These are phyloP conservation scores for Timema cristinae DNA, from an alignment of 2,888 invertebrate genomes.

Conservation along the genomic window DNA sequence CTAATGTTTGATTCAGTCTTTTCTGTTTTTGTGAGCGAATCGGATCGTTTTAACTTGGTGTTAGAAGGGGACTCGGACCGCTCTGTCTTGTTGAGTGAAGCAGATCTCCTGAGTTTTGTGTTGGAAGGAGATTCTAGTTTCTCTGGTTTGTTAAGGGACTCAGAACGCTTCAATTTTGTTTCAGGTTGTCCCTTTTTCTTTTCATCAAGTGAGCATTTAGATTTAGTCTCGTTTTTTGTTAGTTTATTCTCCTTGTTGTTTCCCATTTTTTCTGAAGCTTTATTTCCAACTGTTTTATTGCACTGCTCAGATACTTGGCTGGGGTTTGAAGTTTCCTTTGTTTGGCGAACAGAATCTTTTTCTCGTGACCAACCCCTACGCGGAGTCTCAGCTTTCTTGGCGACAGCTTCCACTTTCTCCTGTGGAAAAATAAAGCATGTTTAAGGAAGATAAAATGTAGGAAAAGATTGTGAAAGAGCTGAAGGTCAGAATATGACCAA, in stretches of 20 bases:
- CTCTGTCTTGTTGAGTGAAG: conserved; percentile 56
- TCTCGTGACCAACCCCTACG: no score
- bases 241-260: not conserved
- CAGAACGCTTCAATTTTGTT: conserved; percentile 41
- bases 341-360: no score
- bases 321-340: no score
- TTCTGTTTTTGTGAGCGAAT: conserved; percentile 65
- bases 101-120: conserved; percentile 50
- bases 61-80: conserved; percentile 43
- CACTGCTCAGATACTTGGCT: no score
- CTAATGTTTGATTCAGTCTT: conserved; percentile 76
- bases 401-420: no score
- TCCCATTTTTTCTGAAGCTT: no score
- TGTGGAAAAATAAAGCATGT: no score
- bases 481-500: no score
- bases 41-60: conserved; percentile 54
- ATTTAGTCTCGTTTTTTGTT: not conserved
- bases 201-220: not conserved
- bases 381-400: no score
- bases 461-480: no score
- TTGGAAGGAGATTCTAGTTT: conserved; percentile 39
- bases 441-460: no score
- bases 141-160: conserved; percentile 56
- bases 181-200: conserved; percentile 30
- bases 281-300: no score